A percentile compares a stretch with the other conserved stretches of the same genome.
These are phyloP conservation scores for Rhagoletis pomonella DNA, from an alignment of 1,140 invertebrate species.

Conservation along the genomic window DNA sequence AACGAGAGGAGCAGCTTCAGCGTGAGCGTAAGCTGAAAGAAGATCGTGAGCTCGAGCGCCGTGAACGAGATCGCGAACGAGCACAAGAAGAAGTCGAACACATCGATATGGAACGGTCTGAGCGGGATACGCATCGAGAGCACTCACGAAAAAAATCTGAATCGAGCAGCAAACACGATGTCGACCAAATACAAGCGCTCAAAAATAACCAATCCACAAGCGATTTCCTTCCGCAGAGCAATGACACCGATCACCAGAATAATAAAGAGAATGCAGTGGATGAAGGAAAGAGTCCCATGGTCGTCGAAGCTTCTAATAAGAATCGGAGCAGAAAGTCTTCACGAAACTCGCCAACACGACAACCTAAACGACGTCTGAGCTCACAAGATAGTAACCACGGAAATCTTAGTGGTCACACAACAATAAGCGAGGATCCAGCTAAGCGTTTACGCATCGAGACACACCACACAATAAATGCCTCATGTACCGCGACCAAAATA, in stretches of 20 bases:
- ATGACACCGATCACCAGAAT: slow-evolving; percentile 63
- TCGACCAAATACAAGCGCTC: background rate
- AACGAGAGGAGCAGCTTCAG: slow-evolving; percentile 64
- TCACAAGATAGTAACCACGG: slow-evolving; percentile 83
- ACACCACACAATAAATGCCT: slow-evolving; percentile 56
- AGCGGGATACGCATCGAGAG: slow-evolving; percentile 60
- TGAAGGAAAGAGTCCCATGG: background rate
- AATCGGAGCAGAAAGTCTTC: slow-evolving; percentile 67
- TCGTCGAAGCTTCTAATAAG: slow-evolving; percentile 57
- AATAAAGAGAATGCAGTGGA: slow-evolving; percentile 69
- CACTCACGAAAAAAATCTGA: slow-evolving; percentile 36
- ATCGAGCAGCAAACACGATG: background rate
- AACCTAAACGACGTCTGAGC: slow-evolving; percentile 84
- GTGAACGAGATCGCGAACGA: slow-evolving; percentile 56
- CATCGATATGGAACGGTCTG: background rate
- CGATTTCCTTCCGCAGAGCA: too few species aligned
- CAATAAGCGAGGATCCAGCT: slow-evolving; percentile 77
- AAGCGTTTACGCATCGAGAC: slow-evolving; percentile 82
- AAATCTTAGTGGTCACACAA: slow-evolving; percentile 1
- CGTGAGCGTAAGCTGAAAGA: slow-evolving; percentile 56
- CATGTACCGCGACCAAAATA: slow-evolving; percentile 73
- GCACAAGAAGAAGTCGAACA: background rate
- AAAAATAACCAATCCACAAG: background rate
- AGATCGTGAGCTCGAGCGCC: slow-evolving; percentile 59
- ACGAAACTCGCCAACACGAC: slow-evolving; percentile 79